A percentile compares a stretch with the other conserved stretches of the same genome.
phyloP scores from a whole-genome alignment of 2,797 vertebrate species.

The Spinibarbus caldwelli region DNA sequence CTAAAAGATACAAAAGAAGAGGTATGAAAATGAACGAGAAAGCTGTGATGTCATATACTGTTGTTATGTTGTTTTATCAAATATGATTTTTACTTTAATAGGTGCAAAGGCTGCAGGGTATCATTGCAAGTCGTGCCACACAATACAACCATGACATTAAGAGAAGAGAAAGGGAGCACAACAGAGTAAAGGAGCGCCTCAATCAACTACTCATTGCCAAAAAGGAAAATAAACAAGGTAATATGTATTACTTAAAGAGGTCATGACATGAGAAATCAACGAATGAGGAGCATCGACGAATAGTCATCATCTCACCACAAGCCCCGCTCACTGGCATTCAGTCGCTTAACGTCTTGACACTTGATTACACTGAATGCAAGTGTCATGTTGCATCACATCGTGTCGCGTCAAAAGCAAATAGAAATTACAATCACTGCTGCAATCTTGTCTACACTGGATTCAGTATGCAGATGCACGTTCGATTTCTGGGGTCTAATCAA shows the following conservation, averaged over 20 bases:
- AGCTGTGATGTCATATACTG: not conserved
- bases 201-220: conserved; percentile 93
- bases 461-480: too few species aligned
- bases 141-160: conserved; percentile 98
- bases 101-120: conserved; percentile 94
- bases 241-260: not conserved
- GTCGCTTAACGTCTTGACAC: too few species aligned
- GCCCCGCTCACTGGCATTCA: too few species aligned
- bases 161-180: conserved; percentile 94
- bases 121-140: conserved; percentile 91
- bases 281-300: too few species aligned
- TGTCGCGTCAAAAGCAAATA: too few species aligned
- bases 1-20: conserved; percentile 97
- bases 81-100: conserved; percentile 61
- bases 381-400: too few species aligned
- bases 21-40: conserved; percentile 74
- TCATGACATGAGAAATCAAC: too few species aligned
- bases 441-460: too few species aligned
- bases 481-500: too few species aligned
- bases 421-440: too few species aligned
- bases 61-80: not conserved
- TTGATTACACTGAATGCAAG: too few species aligned
- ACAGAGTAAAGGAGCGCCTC: conserved; percentile 92
- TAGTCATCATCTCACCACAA: too few species aligned
- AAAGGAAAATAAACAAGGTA: conserved; percentile 93